phyloP scores from a whole-genome alignment of 2,797 vertebrate species.

The Pseudomugil tenellus region DNA sequence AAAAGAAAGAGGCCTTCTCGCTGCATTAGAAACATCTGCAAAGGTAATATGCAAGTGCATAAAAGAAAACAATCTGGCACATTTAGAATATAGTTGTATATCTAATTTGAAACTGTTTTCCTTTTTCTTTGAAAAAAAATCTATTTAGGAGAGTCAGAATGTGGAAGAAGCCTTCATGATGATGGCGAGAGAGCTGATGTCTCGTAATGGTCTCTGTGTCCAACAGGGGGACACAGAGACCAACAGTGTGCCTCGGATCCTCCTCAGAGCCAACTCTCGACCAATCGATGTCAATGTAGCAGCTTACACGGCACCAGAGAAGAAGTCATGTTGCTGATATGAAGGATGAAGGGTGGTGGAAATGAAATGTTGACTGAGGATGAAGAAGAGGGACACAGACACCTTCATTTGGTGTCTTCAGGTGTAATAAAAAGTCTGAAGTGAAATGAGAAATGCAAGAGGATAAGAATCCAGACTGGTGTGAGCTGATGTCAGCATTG shows the following conservation, averaged over 20 bases:
- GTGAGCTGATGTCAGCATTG: background rate
- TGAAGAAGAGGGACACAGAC: background rate
- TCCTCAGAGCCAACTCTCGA: constrained; percentile 67
- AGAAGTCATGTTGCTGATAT: constrained; percentile 74
- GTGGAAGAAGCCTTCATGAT: constrained; percentile 77
- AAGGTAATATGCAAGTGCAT: constrained; percentile 58
- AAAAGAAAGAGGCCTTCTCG: constrained; percentile 66
- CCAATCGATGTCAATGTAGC: constrained; percentile 20
- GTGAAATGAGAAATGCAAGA: constrained; percentile 1
- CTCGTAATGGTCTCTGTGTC: constrained; percentile 70
- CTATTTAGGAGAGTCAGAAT: constrained; percentile 71
- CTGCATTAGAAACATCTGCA: constrained; percentile 78
- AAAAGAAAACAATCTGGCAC: background rate
- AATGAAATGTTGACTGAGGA: background rate
- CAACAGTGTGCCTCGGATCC: constrained; percentile 19
- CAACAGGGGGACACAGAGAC: constrained; percentile 36
- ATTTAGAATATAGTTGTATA: background rate
- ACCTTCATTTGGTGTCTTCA: background rate
- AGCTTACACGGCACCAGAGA: constrained; percentile 53
- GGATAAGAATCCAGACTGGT: background rate
- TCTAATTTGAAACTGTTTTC: background rate
- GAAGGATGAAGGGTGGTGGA: background rate
- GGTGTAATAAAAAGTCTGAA: too few species aligned
- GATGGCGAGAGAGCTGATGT: constrained; percentile 78
- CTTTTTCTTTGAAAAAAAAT: background rate